Conservation (phyloP, 23 tunicate genomes). For the Trididemnum nubilum region DNA sequence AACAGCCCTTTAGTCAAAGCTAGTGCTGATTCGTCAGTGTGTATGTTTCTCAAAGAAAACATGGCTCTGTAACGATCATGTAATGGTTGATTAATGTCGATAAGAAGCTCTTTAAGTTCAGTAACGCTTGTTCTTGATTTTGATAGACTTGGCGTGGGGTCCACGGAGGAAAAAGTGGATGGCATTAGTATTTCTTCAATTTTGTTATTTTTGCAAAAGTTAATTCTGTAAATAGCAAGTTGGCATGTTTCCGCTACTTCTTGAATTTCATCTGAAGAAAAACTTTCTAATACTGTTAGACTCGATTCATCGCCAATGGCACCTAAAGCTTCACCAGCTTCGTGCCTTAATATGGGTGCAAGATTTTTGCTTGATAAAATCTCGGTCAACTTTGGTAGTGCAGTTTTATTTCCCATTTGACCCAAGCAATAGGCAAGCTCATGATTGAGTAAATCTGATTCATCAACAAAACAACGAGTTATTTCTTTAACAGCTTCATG, state of each 20-base stretch:
- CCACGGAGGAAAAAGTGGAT: slow-evolving; percentile 64
- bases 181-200: slow-evolving; percentile 28
- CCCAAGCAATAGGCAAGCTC: slow-evolving; percentile 99
- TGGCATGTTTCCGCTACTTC: slow-evolving; percentile 95
- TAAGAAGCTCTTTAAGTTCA: slow-evolving; percentile 39
- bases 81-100: slow-evolving; percentile 36
- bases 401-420: slow-evolving; percentile 80
- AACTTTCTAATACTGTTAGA: slow-evolving; percentile 46
- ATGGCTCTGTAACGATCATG: slow-evolving; percentile 97
- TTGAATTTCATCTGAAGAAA: slow-evolving; percentile 42
- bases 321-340: slow-evolving; percentile 96
- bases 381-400: slow-evolving; percentile 55
- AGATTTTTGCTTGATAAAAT: slow-evolving; percentile 47
- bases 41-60: slow-evolving; percentile 84
- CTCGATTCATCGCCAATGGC: slow-evolving; percentile 68
- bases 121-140: slow-evolving; percentile 21
- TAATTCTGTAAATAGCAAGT: slow-evolving; percentile 70
- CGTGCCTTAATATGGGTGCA: slow-evolving; percentile 86
- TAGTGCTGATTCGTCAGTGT: slow-evolving; percentile 59
- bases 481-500: slow-evolving; percentile 73
- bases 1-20: slow-evolving; percentile 72
- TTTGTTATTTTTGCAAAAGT: slow-evolving; percentile 28
- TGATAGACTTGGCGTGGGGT: slow-evolving; percentile 73
- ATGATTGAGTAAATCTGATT: slow-evolving; percentile 94
- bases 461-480: slow-evolving; percentile 67